Percentiles rank a stretch among this genome's conserved stretches.
Evolutionary conservation across 2,888 invertebrate genomes (phyloP).

Genomic region (Ophion costatus): DNA sequence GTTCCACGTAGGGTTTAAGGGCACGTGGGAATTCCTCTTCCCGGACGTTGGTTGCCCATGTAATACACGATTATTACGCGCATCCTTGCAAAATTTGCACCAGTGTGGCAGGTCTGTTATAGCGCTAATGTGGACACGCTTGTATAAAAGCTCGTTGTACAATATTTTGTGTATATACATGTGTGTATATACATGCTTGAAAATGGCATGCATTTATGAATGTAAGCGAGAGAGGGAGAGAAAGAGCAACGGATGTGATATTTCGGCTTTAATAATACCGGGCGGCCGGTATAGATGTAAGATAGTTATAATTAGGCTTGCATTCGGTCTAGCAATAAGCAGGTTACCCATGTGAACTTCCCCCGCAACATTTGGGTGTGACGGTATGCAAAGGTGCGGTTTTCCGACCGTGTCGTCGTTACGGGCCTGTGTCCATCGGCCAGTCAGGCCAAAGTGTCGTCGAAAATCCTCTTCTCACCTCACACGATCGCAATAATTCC

Average conservation of each 20-base stretch:
- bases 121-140: slow-evolving; percentile 71
- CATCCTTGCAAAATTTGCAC: slow-evolving; percentile 80
- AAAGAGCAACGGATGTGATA: slow-evolving; percentile 75
- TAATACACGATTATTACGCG: slow-evolving; percentile 80
- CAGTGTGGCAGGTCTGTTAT: slow-evolving; percentile 74
- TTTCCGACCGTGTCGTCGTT: slow-evolving; percentile 44
- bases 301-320: slow-evolving; percentile 83
- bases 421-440: background rate
- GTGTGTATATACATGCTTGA: background rate
- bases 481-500: background rate
- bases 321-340: slow-evolving; percentile 79
- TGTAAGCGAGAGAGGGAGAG: slow-evolving; percentile 38
- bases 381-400: slow-evolving; percentile 62
- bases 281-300: slow-evolving; percentile 78
- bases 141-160: slow-evolving; percentile 27
- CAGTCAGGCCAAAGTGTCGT: background rate
- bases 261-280: slow-evolving; percentile 78
- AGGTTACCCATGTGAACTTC: slow-evolving; percentile 82
- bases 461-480: slow-evolving; percentile 10
- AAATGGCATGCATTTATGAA: slow-evolving; percentile 8
- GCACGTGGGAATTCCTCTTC: slow-evolving; percentile 75
- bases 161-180: slow-evolving; percentile 12
- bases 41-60: slow-evolving; percentile 78
- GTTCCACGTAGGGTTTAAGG: slow-evolving; percentile 17
- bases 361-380: slow-evolving; percentile 76